A percentile compares a stretch with the other conserved stretches of the same genome.
phyloP scores from a whole-genome alignment of 2,888 invertebrate species.

The Coecobrya sp. region DNA sequence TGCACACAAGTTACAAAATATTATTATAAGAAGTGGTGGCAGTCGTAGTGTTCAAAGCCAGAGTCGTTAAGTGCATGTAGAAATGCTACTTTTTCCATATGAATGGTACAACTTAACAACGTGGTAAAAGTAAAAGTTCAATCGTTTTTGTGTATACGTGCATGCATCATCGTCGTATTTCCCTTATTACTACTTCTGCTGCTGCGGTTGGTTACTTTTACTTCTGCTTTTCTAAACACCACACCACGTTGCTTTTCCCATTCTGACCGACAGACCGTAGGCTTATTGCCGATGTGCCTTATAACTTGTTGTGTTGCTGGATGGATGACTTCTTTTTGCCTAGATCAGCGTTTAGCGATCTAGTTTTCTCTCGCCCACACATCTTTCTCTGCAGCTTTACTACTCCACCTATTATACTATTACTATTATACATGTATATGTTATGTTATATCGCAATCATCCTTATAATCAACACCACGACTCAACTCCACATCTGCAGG shows the following conservation, averaged over 20 bases:
- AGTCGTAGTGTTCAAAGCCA: background rate
- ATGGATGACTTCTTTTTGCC: background rate
- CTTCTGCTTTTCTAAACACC: background rate
- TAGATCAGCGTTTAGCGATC: background rate
- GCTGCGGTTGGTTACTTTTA: background rate
- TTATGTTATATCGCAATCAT: too few species aligned
- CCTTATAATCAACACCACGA: background rate
- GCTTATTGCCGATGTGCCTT: background rate
- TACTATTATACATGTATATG: too few species aligned
- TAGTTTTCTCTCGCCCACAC: slow-evolving; percentile 24
- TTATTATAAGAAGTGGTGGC: background rate
- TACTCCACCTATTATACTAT: background rate
- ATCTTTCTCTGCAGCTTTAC: background rate
- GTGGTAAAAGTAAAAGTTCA: slow-evolving; percentile 30
- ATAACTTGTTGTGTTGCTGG: background rate
- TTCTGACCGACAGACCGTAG: slow-evolving; percentile 1
- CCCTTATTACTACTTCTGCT: background rate
- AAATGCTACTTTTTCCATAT: background rate
- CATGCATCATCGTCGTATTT: background rate
- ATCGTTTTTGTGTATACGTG: slow-evolving; percentile 5
- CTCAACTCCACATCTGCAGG: too few species aligned
- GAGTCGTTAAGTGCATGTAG: background rate
- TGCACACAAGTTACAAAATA: slow-evolving; percentile 1
- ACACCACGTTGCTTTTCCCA: background rate
- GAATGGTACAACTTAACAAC: background rate